Evolutionary conservation across 2,888 invertebrate species (phyloP), one percentile per base, ranked within the genome.

Genomic region (Caenorhabditis japonica): DNA sequence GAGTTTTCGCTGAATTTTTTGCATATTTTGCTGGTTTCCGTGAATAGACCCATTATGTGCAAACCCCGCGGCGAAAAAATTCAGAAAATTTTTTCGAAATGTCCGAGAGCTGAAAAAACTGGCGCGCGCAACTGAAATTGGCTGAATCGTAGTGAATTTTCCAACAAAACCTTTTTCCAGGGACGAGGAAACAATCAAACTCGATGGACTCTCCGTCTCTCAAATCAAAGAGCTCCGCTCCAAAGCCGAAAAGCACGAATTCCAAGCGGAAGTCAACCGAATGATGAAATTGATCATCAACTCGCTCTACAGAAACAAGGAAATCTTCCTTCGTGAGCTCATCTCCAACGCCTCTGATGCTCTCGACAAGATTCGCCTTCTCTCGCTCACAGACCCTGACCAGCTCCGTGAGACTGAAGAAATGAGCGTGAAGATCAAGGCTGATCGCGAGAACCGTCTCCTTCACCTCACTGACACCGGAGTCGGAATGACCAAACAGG

Each of bases 281-380:
- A 97, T 99, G 96, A 99, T 99, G 99, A 99, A 99, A 89, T 92
- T 99, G 70, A 99, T 99, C 89, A 99, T 99, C 88, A 99, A 99
- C 90, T 99, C 99, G 8, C 91, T 99, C 8, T 99, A 99, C 90
- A 92, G 95, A 85, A 99, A 99, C 89, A 99, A 99, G 90, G 99
- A 99, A 91, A 93, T 93, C 62, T 85, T 86, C 80, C 77, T 86
- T 13, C 77, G 99, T 87, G 99, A 99, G 90, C 90, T 99, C 88
- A 99, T 99, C 87, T 99, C 97, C 0, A 99, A 99, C 90, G 97
- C 95, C 0, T 97, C 97, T 0, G 99, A 99, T 91, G 99, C 99
- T 41, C 90, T 99, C 79, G 99, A 99, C 90, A 99, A 99, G 77
- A 96, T 99, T 85, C 92, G 99, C 23, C 91, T 97, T 82, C 89